phyloP scores from a whole-genome alignment of 2,113 vertebrate genomes.

The Hymenochirus boettgeri region DNA sequence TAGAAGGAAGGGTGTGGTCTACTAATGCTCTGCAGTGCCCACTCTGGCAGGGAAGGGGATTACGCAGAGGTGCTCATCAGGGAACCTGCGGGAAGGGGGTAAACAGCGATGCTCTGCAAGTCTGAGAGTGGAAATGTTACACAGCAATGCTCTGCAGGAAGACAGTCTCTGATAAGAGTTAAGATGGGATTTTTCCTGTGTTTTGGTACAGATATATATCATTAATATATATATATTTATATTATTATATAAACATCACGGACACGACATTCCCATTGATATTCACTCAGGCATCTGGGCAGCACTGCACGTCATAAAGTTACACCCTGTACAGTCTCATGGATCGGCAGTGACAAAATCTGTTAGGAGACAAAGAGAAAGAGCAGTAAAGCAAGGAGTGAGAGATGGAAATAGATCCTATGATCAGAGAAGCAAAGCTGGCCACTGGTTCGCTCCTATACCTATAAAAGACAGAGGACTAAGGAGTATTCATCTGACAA shows the following conservation, averaged over 20 bases:
- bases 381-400: neutral
- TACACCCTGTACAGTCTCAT: conserved; percentile 34
- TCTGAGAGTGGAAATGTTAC: conserved; percentile 1
- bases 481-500: no score
- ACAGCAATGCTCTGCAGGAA: conserved; percentile 39
- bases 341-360: conserved; percentile 15
- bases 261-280: conserved; percentile 41
- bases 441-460: no score
- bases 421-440: neutral
- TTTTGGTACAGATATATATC: conserved; percentile 41
- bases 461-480: no score
- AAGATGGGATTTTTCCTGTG: conserved; percentile 38
- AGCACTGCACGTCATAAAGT: conserved; percentile 38
- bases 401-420: neutral
- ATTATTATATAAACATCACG: conserved; percentile 43
- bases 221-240: conserved; percentile 42
- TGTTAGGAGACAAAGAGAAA: no score
- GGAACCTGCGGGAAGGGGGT: neutral
- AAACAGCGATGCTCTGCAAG: conserved; percentile 2
- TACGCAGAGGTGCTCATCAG: neutral
- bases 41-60: conserved; percentile 23
- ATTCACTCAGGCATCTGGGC: conserved; percentile 37
- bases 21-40: conserved; percentile 2
- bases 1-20: neutral
- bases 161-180: conserved; percentile 42